Base-by-base conservation (phyloP, 2,113 vertebrate genomes). In the Callaeas wilsoni region DNA sequence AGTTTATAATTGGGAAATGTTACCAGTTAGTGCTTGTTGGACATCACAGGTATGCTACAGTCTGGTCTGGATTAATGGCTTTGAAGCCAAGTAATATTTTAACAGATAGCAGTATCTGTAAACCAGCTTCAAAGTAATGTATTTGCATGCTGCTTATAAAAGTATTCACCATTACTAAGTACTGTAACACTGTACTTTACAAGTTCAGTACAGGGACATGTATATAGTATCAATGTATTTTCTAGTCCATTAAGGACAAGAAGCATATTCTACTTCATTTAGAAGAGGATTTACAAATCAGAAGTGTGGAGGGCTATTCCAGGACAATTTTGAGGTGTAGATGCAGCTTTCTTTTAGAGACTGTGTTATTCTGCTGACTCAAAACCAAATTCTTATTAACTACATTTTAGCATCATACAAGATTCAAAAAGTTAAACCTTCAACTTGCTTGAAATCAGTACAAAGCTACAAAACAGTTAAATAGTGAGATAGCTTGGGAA, bases 1-100 rank as follows among this genome's bases (percentile, higher is more conserved):
- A 96, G 95, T 97, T 97, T 97, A 83, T 97, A 97, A 97, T 91
- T 97, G 91, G 50, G 91, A 96, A 96, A 95, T 97, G 79, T 97
- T 98, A 97, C 93, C 96, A 95, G 87, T 96, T 97, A 97, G 68
- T 83, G 71, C 92, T 95, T 95, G 89, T 96, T 94, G 96, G 96
- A 96, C 71, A 94, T 96, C 94, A 95, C 77, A 97, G 81, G 84
- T 96, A 84, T 70, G 81, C 75, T 79, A 57, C 70, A 95, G 90
- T 97, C 81, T 97, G 85, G 63, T 96, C 98, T 96, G 95, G 80
- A 96, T 90, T 86, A 97, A 95, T 86, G 57, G 59, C 79, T 97
- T 97, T 97, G 70, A 89, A 88, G 64, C 42, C 75, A 89, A 91
- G 35, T 57, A 22, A 13, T 87, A 46, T 62, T 59, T 90, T 94